Evolutionary conservation across 2,113 vertebrate genomes (phyloP).

Genomic region (Anolis sagrei): DNA sequence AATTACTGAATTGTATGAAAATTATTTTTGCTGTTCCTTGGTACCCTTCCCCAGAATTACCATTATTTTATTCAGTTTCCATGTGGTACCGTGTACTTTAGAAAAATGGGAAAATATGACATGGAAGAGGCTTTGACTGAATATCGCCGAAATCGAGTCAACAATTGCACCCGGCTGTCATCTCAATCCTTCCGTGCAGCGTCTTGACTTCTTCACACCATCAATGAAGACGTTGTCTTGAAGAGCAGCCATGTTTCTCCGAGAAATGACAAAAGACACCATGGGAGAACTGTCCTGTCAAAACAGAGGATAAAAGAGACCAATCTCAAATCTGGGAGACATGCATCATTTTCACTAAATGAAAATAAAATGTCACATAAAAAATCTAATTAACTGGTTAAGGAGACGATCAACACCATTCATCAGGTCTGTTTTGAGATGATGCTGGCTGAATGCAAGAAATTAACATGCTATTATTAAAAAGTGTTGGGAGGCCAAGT

Average conservation of each 20-base stretch:
- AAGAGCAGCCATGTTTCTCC: rapidly evolving
- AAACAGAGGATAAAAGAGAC: conserved; percentile 45
- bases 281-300: conserved; percentile 49
- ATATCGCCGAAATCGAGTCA: background rate
- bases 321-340: conserved; percentile 34
- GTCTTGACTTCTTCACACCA: conserved; percentile 11
- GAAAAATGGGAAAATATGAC: background rate
- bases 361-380: conserved; percentile 4
- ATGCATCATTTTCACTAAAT: background rate
- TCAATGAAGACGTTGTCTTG: conserved; percentile 1
- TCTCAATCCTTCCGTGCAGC: background rate
- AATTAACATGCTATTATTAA: background rate
- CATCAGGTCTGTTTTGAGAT: background rate
- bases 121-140: background rate
- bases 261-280: conserved; percentile 28
- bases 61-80: background rate
- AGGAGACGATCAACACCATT: conserved; percentile 6
- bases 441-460: background rate
- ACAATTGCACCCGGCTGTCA: no score
- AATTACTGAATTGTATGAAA: background rate
- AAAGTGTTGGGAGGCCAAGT: background rate
- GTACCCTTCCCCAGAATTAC: background rate
- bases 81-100: background rate
- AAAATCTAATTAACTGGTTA: background rate
- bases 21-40: background rate